A percentile compares a stretch with the other conserved stretches of the same genome.
Evolutionary conservation across 2,797 vertebrate species (phyloP).

Genomic region (Pseudochromis fuscus): DNA sequence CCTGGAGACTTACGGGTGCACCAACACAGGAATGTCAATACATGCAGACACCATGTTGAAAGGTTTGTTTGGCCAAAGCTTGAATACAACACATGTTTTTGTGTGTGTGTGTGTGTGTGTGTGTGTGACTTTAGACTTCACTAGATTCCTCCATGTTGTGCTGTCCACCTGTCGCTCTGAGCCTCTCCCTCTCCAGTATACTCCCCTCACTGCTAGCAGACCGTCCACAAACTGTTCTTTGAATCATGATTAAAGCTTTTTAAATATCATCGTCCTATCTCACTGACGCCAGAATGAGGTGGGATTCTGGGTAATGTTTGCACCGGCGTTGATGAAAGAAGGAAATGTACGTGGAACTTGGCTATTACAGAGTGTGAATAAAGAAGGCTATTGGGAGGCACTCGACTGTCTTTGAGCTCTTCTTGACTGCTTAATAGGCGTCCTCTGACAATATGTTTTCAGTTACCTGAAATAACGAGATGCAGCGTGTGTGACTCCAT

Average conservation of each 20-base stretch:
- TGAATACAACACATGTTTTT: no score
- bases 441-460: slow-evolving; percentile 41
- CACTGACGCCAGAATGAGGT: not conserved
- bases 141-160: no score
- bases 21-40: no score
- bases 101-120: no score
- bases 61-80: no score
- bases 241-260: not conserved
- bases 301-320: not conserved
- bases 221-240: not conserved
- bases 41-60: no score
- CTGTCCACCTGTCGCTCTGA: no score
- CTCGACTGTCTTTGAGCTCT: slow-evolving; percentile 12
- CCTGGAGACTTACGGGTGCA: no score
- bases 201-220: not conserved
- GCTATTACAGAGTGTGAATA: slow-evolving; percentile 32
- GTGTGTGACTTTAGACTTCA: no score
- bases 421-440: slow-evolving; percentile 38
- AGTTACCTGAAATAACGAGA: slow-evolving; percentile 34
- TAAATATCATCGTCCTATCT: not conserved
- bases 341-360: slow-evolving; percentile 17
- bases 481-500: slow-evolving; percentile 14
- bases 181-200: not conserved
- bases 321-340: not conserved
- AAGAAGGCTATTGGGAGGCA: slow-evolving; percentile 23